Base-by-base conservation (phyloP, 2,888 invertebrate genomes). In the Drosophila engyochracea region DNA sequence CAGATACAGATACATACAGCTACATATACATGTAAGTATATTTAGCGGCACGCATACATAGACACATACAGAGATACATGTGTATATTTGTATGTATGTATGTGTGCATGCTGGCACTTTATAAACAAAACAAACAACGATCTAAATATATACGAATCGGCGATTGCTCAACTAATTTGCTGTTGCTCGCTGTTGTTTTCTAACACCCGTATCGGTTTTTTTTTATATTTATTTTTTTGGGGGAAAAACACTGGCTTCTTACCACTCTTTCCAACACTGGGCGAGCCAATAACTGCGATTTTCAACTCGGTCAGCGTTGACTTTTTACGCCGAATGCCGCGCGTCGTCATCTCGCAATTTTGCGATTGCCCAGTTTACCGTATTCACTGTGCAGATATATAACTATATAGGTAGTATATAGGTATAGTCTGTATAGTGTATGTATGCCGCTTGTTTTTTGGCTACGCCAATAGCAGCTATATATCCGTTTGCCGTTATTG, bases 181-280 rank as follows among this genome's bases (percentile, higher is more conserved):
- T 87, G 85, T 85, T 87, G 90, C 86, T 88, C 79, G 67, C 58
- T 67, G 37, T 58, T 63, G 47, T 55, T 51, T n/a, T 41, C 14
- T 55, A 44, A 54, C 37, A 25, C 14, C n/a, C 12, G n/a, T 37
- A 61, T 69, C 22, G 22, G 16, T 58, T 37, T 57, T 25, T 51
- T 19, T 47, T 51, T 37, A 52, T 63, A 12, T 53, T 10, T 35
- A 14, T 14, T 52, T 49, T 58, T 55, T 41, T 31, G 12, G 51
- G 54, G 53, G 37, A 70, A 49, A 47, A 31, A 54, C 52, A 25
- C 28, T 12, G 39, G 16, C 10, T 28, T 51, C 90, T 88, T 95
- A 98, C 98, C 98, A 94, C 97, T 98, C 94, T 98, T 98, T 75
- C 98, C 98, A 80, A 98, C 98, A 78, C 97, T 96, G 22, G 97